Conservation (phyloP, 2,797 vertebrate species). For the Pipistrellus kuhlii region DNA sequence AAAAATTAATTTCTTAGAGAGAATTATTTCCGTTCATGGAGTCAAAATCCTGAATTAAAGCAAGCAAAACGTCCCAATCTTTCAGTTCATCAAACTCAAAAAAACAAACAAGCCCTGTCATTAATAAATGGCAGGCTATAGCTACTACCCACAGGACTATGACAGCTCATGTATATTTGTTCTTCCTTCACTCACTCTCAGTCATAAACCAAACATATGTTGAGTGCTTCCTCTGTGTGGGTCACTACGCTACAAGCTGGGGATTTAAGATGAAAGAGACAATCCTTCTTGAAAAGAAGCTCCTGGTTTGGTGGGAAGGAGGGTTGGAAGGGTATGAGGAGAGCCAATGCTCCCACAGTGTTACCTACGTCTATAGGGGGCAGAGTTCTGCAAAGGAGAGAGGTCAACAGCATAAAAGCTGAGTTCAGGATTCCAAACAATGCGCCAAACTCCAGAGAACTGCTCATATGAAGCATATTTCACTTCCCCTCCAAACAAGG, state of each 20-base stretch:
- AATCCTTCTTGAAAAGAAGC: background rate
- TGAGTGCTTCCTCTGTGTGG: background rate
- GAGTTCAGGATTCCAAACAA: background rate
- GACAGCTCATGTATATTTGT: background rate
- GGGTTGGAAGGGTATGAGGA: background rate
- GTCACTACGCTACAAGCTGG: background rate
- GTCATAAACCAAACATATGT: background rate
- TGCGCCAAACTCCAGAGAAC: background rate
- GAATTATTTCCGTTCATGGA: background rate
- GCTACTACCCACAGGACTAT: background rate
- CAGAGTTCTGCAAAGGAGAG: background rate
- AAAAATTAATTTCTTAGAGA: constrained; percentile 8
- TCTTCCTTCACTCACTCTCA: background rate
- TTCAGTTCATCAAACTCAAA: background rate
- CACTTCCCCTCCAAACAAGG: background rate
- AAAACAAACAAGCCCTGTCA: background rate
- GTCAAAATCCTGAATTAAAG: constrained; percentile 42
- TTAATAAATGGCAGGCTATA: background rate
- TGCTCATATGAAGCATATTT: background rate
- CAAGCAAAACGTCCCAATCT: background rate
- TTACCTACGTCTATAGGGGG: background rate
- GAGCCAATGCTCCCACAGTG: background rate
- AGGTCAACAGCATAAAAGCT: background rate
- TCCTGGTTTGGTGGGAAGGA: background rate
- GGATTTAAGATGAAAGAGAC: background rate